phyloP scores from a whole-genome alignment of 2,113 vertebrate species.

The Thomomys bottae region DNA sequence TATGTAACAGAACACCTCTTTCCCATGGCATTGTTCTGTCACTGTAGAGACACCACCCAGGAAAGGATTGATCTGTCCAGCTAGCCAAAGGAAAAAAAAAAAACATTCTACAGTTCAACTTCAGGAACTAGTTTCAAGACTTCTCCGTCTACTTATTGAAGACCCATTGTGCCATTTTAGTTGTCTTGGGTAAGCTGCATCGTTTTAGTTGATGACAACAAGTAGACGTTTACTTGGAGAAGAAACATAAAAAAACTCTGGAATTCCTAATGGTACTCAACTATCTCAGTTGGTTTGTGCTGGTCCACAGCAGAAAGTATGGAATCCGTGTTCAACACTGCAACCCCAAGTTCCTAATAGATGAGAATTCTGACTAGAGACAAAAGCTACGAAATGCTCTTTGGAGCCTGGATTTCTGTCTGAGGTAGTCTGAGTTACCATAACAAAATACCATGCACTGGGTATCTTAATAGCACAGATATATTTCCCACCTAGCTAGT shows the following conservation, averaged over 20 bases:
- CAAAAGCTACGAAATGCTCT: not conserved
- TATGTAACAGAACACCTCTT: not conserved
- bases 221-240: not conserved
- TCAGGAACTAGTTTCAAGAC: not conserved
- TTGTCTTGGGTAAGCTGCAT: not conserved
- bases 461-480: not conserved
- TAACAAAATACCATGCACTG: not conserved
- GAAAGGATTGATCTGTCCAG: not conserved
- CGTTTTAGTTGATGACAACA: not conserved
- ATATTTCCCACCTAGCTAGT: not conserved
- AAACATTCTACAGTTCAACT: not conserved
- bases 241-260: not conserved
- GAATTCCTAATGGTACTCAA: not conserved
- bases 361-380: not conserved
- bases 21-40: not conserved
- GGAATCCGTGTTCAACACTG: not conserved
- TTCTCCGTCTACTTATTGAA: not conserved
- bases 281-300: not conserved
- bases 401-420: not conserved
- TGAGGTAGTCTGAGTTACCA: not conserved
- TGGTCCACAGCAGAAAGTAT: not conserved
- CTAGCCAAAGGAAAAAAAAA: not conserved
- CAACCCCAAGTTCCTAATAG: not conserved
- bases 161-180: not conserved
- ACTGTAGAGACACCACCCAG: not conserved